Percentiles rank a stretch among this genome's conserved stretches.
Conservation (phyloP, 2,113 vertebrate genomes). For the Xerus inauris region DNA sequence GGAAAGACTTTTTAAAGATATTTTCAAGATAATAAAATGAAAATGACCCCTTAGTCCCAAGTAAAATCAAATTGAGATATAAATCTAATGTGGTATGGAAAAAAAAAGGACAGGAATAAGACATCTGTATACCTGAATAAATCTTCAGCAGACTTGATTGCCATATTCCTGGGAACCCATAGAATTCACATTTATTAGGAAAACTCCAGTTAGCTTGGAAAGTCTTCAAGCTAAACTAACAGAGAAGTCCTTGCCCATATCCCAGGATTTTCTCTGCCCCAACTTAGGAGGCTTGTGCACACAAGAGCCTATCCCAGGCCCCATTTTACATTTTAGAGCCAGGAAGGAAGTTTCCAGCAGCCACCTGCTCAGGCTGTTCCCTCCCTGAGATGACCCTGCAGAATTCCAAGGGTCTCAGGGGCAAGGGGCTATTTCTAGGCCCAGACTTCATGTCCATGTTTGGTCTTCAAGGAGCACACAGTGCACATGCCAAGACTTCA, state of each 20-base stretch:
- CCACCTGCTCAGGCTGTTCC: neutral
- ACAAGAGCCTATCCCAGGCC: neutral
- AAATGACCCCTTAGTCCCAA: neutral
- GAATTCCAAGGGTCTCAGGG: conserved; percentile 65
- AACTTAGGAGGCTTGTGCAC: neutral
- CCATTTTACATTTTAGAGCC: neutral
- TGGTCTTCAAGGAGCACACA: conserved; percentile 68
- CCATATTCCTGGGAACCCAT: neutral
- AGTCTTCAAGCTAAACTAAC: neutral
- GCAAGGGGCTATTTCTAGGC: conserved; percentile 58
- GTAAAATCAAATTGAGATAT: neutral
- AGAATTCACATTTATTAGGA: neutral
- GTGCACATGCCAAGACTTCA: neutral
- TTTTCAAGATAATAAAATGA: conserved; percentile 46
- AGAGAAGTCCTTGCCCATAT: neutral
- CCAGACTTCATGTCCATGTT: conserved; percentile 60
- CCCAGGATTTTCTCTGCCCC: neutral
- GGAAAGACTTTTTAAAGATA: neutral
- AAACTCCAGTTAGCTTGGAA: neutral
- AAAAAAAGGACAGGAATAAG: neutral
- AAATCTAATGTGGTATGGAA: neutral
- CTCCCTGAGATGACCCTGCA: conserved; percentile 35
- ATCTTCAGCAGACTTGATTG: neutral
- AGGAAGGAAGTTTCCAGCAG: neutral
- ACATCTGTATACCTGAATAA: neutral